These are phyloP conservation scores for Cromileptes altivelis DNA, from an alignment of 2,113 vertebrate species.

Conservation along the genomic window DNA sequence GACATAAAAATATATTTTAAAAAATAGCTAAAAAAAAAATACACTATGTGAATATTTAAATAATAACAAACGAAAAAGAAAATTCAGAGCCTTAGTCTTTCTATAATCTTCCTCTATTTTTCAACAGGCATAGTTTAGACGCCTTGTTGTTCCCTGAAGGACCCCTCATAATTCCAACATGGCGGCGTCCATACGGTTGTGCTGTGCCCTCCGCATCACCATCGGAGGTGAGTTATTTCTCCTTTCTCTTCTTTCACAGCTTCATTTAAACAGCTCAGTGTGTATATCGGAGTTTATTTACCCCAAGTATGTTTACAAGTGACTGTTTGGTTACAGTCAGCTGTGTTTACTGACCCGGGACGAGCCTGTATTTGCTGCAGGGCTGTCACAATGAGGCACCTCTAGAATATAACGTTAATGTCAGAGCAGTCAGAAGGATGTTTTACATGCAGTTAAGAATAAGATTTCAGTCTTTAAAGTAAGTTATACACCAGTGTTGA, in stretches of 20 bases:
- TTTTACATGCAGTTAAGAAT: not conserved
- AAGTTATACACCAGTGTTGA: not conserved
- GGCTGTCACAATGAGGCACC: not conserved
- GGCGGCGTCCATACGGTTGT: slow-evolving; percentile 76
- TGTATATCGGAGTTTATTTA: fast-evolving
- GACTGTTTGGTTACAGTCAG: not conserved
- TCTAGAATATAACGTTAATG: no score
- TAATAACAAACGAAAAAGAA: no score
- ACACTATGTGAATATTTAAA: no score
- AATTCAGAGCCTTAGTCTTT: no score
- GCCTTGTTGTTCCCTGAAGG: slow-evolving; percentile 46
- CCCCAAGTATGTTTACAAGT: fast-evolving
- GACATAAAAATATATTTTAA: no score
- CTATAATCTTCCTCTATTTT: slow-evolving; percentile 26
- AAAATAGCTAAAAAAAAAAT: no score
- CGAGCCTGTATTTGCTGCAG: not conserved
- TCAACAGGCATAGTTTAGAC: slow-evolving; percentile 60
- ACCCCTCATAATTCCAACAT: slow-evolving; percentile 70
- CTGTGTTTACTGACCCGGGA: not conserved
- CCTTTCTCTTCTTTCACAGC: fast-evolving
- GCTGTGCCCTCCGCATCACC: slow-evolving; percentile 71
- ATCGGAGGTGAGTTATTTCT: slow-evolving; percentile 63
- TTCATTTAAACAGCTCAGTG: fast-evolving
- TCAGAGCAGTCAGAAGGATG: not conserved
- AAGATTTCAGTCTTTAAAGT: not conserved